Base-by-base conservation (phyloP, 2,797 vertebrate species). In the Bradypus variegatus region DNA sequence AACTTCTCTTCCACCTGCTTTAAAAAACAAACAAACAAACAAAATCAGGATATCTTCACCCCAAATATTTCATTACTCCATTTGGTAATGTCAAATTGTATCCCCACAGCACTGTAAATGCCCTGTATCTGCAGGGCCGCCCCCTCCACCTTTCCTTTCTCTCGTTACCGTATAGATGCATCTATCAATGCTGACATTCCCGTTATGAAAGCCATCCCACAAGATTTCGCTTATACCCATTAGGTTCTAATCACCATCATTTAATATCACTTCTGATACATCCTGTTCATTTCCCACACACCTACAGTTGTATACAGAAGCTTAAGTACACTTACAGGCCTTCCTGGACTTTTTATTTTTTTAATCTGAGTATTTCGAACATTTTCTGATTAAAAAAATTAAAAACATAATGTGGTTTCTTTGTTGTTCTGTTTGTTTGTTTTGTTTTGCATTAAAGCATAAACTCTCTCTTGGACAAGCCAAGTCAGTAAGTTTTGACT, bases 171-270 rank as follows among this genome's bases (percentile, higher is more conserved):
- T 48, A 27, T 5, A 65, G 81, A 76, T 3, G 77, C 60, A 9
- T 93, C 90, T 70, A 6, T 88, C 94, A 79, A 11, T 1, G 2
- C 1, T 9, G 76, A 83, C 2, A 0, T 77, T 93, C 93, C 86
- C 13, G 6, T 72, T 58, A 60, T 1, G 3, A 80, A 90, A 78
- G 72, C 88, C 69, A 12, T 82, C 86, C 91, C 78, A 41, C 93
- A 89, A 93, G 95, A 88, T 64, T 94, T 93, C 86, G 33, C 91
- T 70, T 64, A 33, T 7, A 23, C 65, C 94, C 94, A 93, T 95
- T 95, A 93, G 90, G 65, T 89, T 64, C 90, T 92, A 89, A 93
- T 94, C 93, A 92, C 84, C 92, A 50, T 60, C 90, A 79, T 92
- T 73, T 91, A 78, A 72, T 93, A 77, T 75, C 88, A 50, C 73